Conservation (phyloP, 2,113 vertebrate genomes). For the Sisor rabdophorus region DNA sequence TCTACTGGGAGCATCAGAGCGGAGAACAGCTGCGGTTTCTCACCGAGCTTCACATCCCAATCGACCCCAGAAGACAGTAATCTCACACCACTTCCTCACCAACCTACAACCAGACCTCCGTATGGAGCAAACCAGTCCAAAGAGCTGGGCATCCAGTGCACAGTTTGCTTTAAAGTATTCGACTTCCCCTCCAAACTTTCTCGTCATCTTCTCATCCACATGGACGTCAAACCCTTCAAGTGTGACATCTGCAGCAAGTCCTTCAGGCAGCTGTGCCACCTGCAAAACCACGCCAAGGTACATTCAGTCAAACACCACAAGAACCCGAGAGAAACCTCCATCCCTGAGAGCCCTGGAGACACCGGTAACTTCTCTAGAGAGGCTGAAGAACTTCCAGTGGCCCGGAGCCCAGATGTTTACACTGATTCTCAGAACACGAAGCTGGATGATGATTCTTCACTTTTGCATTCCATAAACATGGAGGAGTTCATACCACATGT, state of each 20-base stretch:
- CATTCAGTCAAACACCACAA: constrained; percentile 51
- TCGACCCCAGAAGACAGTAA: not conserved
- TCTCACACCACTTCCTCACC: not conserved
- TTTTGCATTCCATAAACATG: not conserved
- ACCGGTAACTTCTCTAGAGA: not conserved
- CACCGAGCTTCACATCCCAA: not conserved
- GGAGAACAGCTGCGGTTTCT: not conserved
- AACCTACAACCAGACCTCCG: not conserved
- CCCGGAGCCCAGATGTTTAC: not conserved
- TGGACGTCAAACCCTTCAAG: constrained; percentile 76
- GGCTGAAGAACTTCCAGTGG: not conserved
- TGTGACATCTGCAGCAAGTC: constrained; percentile 76
- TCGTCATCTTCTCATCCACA: constrained; percentile 79
- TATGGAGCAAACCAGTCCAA: not conserved
- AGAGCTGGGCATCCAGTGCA: constrained; percentile 65
- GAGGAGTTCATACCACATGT: not conserved
- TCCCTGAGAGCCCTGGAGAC: not conserved
- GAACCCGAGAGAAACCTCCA: not conserved
- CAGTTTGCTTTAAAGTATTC: constrained; percentile 76
- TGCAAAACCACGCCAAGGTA: constrained; percentile 76
- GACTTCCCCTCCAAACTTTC: constrained; percentile 77
- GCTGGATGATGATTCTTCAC: not conserved
- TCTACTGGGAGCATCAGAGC: not conserved
- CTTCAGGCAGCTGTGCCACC: constrained; percentile 78
- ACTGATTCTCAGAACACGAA: not conserved